phyloP scores from a whole-genome alignment of 2,888 invertebrate genomes.

The Drosophila kambysellisi region DNA sequence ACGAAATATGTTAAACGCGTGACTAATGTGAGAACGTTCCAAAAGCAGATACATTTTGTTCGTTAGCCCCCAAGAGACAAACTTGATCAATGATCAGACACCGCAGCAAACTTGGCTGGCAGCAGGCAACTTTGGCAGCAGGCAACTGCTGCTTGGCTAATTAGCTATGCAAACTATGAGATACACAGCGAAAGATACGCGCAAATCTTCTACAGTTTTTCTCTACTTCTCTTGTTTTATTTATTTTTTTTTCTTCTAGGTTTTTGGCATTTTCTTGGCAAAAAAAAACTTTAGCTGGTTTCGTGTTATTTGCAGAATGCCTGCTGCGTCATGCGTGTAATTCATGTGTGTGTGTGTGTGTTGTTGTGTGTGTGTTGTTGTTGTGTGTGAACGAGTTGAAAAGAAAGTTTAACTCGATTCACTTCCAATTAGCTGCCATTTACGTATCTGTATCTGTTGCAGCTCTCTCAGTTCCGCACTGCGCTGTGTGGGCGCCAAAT shows the following conservation, averaged over 20 bases:
- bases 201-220: constrained; percentile 53
- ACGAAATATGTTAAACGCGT: constrained; percentile 81
- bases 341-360: constrained; percentile 19
- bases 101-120: constrained; percentile 30
- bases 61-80: constrained; percentile 55
- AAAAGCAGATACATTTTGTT: constrained; percentile 63
- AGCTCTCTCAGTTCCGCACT: not conserved
- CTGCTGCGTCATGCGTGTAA: constrained; percentile 74
- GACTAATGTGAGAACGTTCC: constrained; percentile 81
- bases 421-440: constrained; percentile 78
- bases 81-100: constrained; percentile 70
- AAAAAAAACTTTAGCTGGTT: constrained; percentile 8
- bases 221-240: not conserved
- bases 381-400: constrained; percentile 39
- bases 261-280: constrained; percentile 7
- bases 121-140: constrained; percentile 7
- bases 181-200: constrained; percentile 73
- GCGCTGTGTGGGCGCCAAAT: constrained; percentile 72
- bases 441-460: constrained; percentile 29
- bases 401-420: constrained; percentile 76
- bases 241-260: constrained; percentile 7
- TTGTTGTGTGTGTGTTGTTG: constrained; percentile 12
- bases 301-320: constrained; percentile 58
- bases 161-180: constrained; percentile 81
- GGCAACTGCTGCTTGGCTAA: constrained; percentile 57